A percentile compares a stretch with the other conserved stretches of the same genome.
Evolutionary conservation across 2,797 vertebrate species (phyloP).

Genomic region (Sibirionetta formosa): DNA sequence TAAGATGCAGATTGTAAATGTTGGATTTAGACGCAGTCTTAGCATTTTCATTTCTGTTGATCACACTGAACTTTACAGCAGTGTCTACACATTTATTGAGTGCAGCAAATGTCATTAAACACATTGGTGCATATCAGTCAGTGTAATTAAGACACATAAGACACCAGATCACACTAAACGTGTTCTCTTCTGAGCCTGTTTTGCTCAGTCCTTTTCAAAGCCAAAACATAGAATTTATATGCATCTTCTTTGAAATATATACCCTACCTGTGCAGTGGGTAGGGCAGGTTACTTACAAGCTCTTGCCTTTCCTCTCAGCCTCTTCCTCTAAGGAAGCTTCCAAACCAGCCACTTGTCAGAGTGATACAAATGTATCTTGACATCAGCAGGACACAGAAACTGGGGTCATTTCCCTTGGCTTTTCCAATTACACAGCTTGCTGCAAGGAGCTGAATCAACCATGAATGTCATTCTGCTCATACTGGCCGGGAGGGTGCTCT

Average conservation of each 20-base stretch:
- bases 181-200: not conserved
- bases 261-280: not conserved
- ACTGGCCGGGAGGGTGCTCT: slow-evolving; percentile 58
- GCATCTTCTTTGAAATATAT: not conserved
- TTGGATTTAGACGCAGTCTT: not conserved
- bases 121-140: not conserved
- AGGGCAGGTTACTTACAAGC: not conserved
- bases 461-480: slow-evolving; percentile 81
- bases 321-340: slow-evolving; percentile 39
- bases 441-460: slow-evolving; percentile 81
- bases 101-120: not conserved
- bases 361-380: slow-evolving; percentile 80
- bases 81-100: slow-evolving; percentile 54
- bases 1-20: not conserved
- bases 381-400: slow-evolving; percentile 76
- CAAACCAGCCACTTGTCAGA: slow-evolving; percentile 76
- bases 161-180: not conserved
- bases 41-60: not conserved
- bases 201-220: not conserved
- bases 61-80: slow-evolving; percentile 55
- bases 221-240: not conserved
- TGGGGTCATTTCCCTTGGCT: slow-evolving; percentile 77
- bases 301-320: not conserved
- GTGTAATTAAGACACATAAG: not conserved
- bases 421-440: slow-evolving; percentile 83